phyloP scores from a whole-genome alignment of 2,113 vertebrate genomes.

The Delphinus delphis region DNA sequence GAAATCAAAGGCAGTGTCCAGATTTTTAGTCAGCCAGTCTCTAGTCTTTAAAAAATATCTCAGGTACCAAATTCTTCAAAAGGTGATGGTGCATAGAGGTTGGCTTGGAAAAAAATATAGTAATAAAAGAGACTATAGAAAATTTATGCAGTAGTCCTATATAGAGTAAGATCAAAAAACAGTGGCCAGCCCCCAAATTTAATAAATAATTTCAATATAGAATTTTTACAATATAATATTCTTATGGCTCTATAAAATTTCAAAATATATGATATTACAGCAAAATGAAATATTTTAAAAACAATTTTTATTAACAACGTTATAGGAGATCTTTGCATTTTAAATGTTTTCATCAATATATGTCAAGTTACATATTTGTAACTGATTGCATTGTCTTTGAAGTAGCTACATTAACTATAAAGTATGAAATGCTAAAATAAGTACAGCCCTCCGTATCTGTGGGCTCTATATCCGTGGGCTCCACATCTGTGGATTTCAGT shows the following conservation, averaged over 20 bases:
- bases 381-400: neutral
- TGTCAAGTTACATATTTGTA: neutral
- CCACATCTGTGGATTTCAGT: neutral
- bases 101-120: neutral
- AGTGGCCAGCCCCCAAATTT: neutral
- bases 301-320: neutral
- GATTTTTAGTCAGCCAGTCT: neutral
- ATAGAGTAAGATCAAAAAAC: neutral
- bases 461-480: neutral
- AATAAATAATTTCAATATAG: neutral
- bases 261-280: neutral
- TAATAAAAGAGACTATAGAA: neutral
- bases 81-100: neutral
- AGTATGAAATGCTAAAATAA: neutral
- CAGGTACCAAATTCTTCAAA: neutral
- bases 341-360: neutral
- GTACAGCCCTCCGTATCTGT: neutral
- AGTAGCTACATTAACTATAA: neutral
- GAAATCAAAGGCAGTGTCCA: neutral
- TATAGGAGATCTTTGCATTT: neutral
- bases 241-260: neutral
- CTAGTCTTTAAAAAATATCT: neutral
- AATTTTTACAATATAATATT: neutral
- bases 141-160: neutral
- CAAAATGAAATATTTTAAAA: neutral